Evolutionary conservation across 2,888 invertebrate genomes (phyloP), one percentile per base, ranked within the genome.

Genomic region (Sussaba pulchella): DNA sequence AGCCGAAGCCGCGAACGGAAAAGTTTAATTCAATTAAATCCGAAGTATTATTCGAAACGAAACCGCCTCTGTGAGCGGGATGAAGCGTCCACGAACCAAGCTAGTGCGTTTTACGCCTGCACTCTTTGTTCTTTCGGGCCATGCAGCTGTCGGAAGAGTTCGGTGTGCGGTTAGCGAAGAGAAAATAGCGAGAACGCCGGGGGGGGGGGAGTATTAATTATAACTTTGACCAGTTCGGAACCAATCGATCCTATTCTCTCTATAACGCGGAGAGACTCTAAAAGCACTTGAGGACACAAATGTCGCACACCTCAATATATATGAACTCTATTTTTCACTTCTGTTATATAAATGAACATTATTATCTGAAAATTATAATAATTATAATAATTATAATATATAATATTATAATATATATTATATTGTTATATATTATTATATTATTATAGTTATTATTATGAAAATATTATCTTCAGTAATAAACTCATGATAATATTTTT

Each of bases 11-110:
- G n/a, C 59, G 66, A 74, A 81, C 41, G 64, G 50, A 76, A 52
- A 81, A 81, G 76, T 82, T 82, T 66, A 82, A 78, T 82, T 80
- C 72, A 83, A 83, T 82, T 82, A 78, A 78, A 82, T 67, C 43
- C 26, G 52, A 72, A 76, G 72, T 78, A 81, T 78, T 69, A 74
- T 78, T 78, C 69, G 63, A 73, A 26, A 12, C 52, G 66, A 50
- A 31, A 36, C 47, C 17, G 21, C 67, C 26, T 67, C 39, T 59
- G 26, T n/a, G 57, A 26, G 59, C 14, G 1, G 52, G 14, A 43
- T 59, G 26, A 77, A 63, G 64, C 66, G 26, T 12, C 66, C 31
- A 24, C 31, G 72, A 69, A 71, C 61, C 9, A 50, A 31, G 59
- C 12, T 36, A 31, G 10, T 45, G 43, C 45, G 21, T 21, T 26